phyloP scores from a whole-genome alignment of 2,888 invertebrate species.

The Acleris emargana region DNA sequence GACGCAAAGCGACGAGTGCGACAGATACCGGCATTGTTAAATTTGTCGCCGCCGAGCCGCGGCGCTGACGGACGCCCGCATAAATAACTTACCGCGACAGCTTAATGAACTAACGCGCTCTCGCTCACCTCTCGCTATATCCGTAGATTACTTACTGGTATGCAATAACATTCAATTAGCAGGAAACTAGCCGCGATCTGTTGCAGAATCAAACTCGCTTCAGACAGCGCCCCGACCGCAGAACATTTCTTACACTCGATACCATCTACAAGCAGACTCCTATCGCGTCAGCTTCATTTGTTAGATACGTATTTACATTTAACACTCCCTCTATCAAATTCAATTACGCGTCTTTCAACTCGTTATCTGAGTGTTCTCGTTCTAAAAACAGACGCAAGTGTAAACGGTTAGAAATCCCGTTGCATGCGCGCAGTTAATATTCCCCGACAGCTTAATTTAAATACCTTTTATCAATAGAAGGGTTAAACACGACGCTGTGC shows the following conservation, averaged over 20 bases:
- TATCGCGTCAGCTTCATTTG: slow-evolving; percentile 18
- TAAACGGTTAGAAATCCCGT: slow-evolving; percentile 60
- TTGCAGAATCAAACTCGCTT: slow-evolving; percentile 14
- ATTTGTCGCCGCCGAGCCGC: slow-evolving; percentile 70
- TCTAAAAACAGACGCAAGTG: slow-evolving; percentile 32
- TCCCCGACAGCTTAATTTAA: slow-evolving; percentile 81
- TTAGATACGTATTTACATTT: slow-evolving; percentile 27
- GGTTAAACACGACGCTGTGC: slow-evolving; percentile 72
- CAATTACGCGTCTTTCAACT: slow-evolving; percentile 27
- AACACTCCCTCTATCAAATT: slow-evolving; percentile 25
- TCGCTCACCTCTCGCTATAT: slow-evolving; percentile 32
- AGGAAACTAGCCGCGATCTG: slow-evolving; percentile 31
- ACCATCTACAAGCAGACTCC: slow-evolving; percentile 13
- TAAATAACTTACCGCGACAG: slow-evolving; percentile 68
- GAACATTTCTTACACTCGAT: slow-evolving; percentile 20
- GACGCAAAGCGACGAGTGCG: slow-evolving; percentile 49
- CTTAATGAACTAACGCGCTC: slow-evolving; percentile 46
- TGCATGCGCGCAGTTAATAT: slow-evolving; percentile 69
- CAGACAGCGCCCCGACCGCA: slow-evolving; percentile 20
- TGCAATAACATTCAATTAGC: slow-evolving; percentile 37
- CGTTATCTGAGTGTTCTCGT: slow-evolving; percentile 29
- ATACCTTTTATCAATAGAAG: slow-evolving; percentile 84
- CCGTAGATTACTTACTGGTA: slow-evolving; percentile 36
- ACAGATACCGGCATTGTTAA: slow-evolving; percentile 68
- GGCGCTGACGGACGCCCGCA: slow-evolving; percentile 67